Conservation (phyloP, 2,888 invertebrate species). For the Leuctra nigra region DNA sequence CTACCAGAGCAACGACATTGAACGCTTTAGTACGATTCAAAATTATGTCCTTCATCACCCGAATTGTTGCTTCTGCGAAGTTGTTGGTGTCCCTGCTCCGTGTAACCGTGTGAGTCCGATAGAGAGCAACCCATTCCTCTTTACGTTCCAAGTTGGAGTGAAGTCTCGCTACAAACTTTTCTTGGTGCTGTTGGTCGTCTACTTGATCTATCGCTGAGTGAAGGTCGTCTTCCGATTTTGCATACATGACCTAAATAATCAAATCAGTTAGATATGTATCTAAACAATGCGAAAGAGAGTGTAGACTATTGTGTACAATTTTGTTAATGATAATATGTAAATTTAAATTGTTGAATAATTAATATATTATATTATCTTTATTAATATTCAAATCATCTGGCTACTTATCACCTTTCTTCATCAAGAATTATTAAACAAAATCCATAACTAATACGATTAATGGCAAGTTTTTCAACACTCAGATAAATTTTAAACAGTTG, state of each 20-base stretch:
- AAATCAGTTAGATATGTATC: background rate
- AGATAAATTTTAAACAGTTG: too few relatives aligned
- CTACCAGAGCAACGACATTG: background rate
- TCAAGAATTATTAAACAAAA: too few relatives aligned
- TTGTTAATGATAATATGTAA: too few relatives aligned
- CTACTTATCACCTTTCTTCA: too few relatives aligned
- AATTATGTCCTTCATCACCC: background rate
- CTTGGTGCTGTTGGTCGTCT: background rate
- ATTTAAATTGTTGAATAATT: too few relatives aligned
- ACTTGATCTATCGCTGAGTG: background rate
- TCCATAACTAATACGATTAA: too few relatives aligned
- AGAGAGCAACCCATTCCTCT: background rate
- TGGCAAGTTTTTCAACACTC: too few relatives aligned
- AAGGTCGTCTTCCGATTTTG: background rate
- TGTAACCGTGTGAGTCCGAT: background rate
- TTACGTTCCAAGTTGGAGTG: background rate
- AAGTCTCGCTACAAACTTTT: background rate
- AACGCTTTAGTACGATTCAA: background rate
- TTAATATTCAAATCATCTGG: too few relatives aligned
- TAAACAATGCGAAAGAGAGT: too few relatives aligned
- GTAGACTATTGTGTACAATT: too few relatives aligned
- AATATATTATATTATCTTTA: too few relatives aligned
- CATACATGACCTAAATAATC: background rate
- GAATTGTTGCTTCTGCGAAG: background rate
- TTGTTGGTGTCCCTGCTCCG: background rate